These are phyloP conservation scores for Scytalopus superciliaris DNA, from an alignment of 2,113 vertebrate genomes.

Conservation along the genomic window DNA sequence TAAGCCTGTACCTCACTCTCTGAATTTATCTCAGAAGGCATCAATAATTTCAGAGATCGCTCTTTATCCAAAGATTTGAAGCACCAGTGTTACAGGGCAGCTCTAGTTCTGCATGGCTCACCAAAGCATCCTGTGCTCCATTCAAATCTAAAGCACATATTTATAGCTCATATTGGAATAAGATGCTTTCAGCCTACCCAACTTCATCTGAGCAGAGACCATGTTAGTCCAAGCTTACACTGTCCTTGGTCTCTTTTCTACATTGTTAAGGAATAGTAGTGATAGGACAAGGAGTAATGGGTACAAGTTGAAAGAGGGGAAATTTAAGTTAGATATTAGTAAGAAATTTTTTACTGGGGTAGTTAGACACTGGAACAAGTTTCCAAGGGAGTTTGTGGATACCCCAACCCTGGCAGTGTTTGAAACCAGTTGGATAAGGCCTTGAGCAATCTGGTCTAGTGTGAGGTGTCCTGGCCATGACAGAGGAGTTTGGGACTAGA, in stretches of 20 bases:
- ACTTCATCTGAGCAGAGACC: background rate
- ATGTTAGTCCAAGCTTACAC: background rate
- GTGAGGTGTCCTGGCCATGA: background rate
- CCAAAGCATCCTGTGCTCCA: background rate
- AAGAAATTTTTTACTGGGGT: background rate
- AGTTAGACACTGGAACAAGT: background rate
- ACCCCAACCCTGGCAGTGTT: background rate
- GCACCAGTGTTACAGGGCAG: background rate
- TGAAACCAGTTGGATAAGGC: background rate
- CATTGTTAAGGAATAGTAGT: background rate
- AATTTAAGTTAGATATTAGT: background rate
- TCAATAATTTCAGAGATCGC: background rate
- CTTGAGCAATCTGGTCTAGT: background rate
- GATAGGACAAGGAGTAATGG: background rate
- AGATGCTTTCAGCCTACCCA: background rate
- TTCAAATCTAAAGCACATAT: background rate
- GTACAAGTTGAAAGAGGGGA: background rate
- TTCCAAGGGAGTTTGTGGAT: background rate
- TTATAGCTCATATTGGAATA: background rate
- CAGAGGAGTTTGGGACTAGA: background rate
- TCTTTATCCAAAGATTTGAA: background rate
- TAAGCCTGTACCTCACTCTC: background rate
- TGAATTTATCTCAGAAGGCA: background rate
- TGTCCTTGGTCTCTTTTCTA: background rate
- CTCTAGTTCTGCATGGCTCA: background rate